Conservation (phyloP, 2,888 invertebrate species). For the Lasioglossum vierecki region DNA sequence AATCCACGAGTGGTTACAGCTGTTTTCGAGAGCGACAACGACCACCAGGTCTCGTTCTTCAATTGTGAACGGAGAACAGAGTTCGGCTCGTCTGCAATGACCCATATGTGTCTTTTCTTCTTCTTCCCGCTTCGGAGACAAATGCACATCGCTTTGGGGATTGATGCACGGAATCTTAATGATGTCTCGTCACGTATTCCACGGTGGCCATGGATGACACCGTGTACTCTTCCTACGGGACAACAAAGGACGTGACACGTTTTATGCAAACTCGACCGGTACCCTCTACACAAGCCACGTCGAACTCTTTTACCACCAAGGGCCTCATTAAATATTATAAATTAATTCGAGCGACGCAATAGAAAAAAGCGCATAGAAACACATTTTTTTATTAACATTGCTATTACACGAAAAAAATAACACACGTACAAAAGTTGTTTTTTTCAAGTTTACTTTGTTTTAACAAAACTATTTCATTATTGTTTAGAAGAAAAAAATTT, state of each 20-base stretch:
- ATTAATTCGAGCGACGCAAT: too few species aligned
- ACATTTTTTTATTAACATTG: too few species aligned
- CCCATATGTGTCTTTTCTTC: constrained; percentile 50
- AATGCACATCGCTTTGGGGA: constrained; percentile 63
- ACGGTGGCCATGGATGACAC: constrained; percentile 29
- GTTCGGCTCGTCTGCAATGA: constrained; percentile 11
- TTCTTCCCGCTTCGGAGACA: constrained; percentile 64
- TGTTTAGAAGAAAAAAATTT: too few species aligned
- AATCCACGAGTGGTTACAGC: constrained; percentile 52
- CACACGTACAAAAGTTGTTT: too few species aligned
- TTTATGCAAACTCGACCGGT: background rate
- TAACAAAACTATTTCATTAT: too few species aligned
- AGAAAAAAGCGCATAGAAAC: too few species aligned
- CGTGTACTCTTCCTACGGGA: constrained; percentile 21
- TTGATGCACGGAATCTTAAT: constrained; percentile 71
- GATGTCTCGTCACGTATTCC: constrained; percentile 62
- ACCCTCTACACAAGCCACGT: too few species aligned
- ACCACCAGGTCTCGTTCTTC: constrained; percentile 42
- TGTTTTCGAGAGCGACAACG: constrained; percentile 42
- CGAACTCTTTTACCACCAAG: too few species aligned
- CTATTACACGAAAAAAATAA: too few species aligned
- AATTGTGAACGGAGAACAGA: constrained; percentile 47
- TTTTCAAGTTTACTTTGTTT: too few species aligned
- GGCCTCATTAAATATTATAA: too few species aligned
- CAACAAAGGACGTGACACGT: constrained; percentile 34